phyloP scores from a whole-genome alignment of 2,888 invertebrate species.

The Limnephilus lunatus region DNA sequence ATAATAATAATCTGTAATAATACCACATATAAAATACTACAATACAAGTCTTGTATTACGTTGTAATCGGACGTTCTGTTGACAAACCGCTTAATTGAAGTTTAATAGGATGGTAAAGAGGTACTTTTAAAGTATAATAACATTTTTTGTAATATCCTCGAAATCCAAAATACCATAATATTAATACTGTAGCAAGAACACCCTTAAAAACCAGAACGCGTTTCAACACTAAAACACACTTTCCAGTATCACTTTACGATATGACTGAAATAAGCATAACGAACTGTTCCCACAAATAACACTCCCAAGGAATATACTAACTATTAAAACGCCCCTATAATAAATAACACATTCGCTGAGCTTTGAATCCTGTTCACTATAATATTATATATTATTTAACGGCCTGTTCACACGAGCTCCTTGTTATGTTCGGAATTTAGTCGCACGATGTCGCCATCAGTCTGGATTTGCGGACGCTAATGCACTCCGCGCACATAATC shows the following conservation, averaged over 20 bases:
- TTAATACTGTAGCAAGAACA: background rate
- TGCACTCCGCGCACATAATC: constrained; percentile 56
- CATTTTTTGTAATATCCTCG: background rate
- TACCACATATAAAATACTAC: too few species aligned
- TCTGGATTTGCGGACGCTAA: constrained; percentile 52
- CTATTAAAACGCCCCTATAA: background rate
- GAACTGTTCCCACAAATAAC: background rate
- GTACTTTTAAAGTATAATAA: too few species aligned
- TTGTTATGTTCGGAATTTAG: constrained; percentile 53
- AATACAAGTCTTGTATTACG: too few species aligned
- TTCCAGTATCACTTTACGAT: background rate
- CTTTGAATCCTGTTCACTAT: background rate
- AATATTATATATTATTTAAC: background rate
- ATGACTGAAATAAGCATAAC: background rate
- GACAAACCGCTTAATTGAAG: too few species aligned
- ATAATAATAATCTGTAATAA: too few species aligned
- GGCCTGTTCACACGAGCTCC: constrained; percentile 15
- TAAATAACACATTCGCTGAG: background rate
- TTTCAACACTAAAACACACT: background rate
- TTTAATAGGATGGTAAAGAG: too few species aligned
- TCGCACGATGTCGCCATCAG: constrained; percentile 60
- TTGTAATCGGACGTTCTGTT: too few species aligned
- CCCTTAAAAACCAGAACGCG: background rate
- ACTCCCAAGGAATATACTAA: background rate
- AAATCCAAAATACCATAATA: background rate